phyloP scores from a whole-genome alignment of 2,888 invertebrate species.

The Dasypogon diadema region DNA sequence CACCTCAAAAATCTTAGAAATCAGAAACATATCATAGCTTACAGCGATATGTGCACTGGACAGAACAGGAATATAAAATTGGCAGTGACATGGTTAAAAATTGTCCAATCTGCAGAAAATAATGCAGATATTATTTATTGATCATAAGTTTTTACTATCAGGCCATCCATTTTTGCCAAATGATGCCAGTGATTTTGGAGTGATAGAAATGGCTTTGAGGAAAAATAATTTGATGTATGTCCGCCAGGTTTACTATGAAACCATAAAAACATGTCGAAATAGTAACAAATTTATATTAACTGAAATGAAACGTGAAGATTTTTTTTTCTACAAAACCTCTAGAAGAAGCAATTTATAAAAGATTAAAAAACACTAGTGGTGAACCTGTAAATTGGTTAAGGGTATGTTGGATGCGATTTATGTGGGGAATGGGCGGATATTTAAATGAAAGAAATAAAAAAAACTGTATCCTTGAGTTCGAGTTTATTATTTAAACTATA shows the following conservation, averaged over 20 bases:
- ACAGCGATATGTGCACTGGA: constrained; percentile 12
- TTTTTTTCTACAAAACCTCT: constrained; percentile 51
- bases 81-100: constrained; percentile 10
- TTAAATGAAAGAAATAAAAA: too few species aligned
- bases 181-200: constrained; percentile 59
- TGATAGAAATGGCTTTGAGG: constrained; percentile 58
- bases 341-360: constrained; percentile 52
- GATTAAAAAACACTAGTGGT: constrained; percentile 52
- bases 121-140: neutral
- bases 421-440: too few species aligned
- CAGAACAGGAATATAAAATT: constrained; percentile 41
- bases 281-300: constrained; percentile 40
- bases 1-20: constrained; percentile 29
- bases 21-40: constrained; percentile 10
- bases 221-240: constrained; percentile 54
- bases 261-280: constrained; percentile 54
- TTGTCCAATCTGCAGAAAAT: constrained; percentile 11
- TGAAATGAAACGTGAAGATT: constrained; percentile 50
- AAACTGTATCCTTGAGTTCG: too few species aligned
- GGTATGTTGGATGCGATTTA: constrained; percentile 11
- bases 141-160: neutral
- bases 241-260: constrained; percentile 52
- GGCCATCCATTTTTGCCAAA: constrained; percentile 57
- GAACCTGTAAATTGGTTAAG: neutral
- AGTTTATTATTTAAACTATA: too few species aligned